Conservation (phyloP, 2,797 vertebrate genomes). For the Octomys mimax region DNA sequence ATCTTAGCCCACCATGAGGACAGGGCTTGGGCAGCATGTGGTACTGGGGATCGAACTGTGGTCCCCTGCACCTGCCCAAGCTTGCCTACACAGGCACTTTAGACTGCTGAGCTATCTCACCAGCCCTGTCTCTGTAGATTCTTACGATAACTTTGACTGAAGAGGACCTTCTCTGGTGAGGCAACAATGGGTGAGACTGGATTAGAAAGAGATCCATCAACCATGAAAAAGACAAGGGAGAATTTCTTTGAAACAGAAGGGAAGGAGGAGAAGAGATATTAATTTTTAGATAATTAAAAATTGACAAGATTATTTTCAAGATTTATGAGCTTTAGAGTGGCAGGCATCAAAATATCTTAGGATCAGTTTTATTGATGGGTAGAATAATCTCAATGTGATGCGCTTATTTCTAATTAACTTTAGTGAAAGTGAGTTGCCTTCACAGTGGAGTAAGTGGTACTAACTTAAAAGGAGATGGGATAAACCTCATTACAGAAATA, state of each 20-base stretch:
- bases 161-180: neutral
- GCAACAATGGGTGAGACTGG: neutral
- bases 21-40: no score
- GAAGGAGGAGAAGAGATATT: constrained; percentile 73
- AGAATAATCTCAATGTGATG: constrained; percentile 58
- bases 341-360: constrained; percentile 61
- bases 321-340: constrained; percentile 72
- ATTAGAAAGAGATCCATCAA: neutral
- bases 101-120: no score
- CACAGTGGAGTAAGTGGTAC: neutral
- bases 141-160: neutral
- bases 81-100: no score
- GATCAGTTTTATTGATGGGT: constrained; percentile 56
- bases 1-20: no score
- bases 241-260: constrained; percentile 64
- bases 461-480: constrained; percentile 66
- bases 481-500: constrained; percentile 48
- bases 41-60: no score
- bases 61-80: no score
- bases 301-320: constrained; percentile 77
- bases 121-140: neutral
- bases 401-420: constrained; percentile 77
- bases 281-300: constrained; percentile 77
- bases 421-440: constrained; percentile 60
- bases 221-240: neutral